Base-by-base conservation (phyloP, 2,888 invertebrate species). In the Xanthia icteritia region DNA sequence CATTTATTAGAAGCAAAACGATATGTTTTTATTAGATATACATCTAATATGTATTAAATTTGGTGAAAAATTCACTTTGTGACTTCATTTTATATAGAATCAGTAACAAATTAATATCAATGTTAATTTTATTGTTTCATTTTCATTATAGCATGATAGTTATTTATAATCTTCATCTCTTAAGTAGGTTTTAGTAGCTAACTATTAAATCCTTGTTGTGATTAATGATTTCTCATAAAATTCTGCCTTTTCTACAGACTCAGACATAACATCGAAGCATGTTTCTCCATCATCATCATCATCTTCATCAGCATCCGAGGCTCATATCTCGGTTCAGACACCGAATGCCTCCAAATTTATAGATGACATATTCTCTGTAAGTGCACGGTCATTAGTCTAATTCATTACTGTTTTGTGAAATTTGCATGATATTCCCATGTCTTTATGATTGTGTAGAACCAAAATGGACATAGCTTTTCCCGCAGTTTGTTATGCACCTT, bases 301-400 rank as follows among this genome's bases (percentile, higher is more conserved):
- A 87, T 77, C 92, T 89, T 91, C 94, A 88, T 91, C 92, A 86
- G 93, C 94, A 88, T 94, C 95, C 74, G 93, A 94, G 82, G 90
- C 94, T 81, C 93, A 94, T 76, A 89, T 96, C 89, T 92, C 95
- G 88, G 91, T 96, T 87, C 91, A 96, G 91, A 96, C 96, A 87
- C 95, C 96, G 90, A 93, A 91, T 88, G 94, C 93, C 84, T 94
- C 96, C 73, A 93, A 94, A 92, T 88, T 96, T 84, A 92, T 96
- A 89, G 95, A 94, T 84, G 96, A 94, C 83, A 95, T 96, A 73
- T 93, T 96, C 83, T 93, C 96, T 86, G 96, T 96, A 95, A 96
- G 96, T 96, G 92, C 92, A 94, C 92, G 64, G 74, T 82, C 89
- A 84, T 77, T 65, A 31, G 36, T 70, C 42, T 51, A 39, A 31